Evolutionary conservation across 2,113 vertebrate genomes (phyloP), one percentile per base, ranked within the genome.

Genomic region (Butorides virescens): DNA sequence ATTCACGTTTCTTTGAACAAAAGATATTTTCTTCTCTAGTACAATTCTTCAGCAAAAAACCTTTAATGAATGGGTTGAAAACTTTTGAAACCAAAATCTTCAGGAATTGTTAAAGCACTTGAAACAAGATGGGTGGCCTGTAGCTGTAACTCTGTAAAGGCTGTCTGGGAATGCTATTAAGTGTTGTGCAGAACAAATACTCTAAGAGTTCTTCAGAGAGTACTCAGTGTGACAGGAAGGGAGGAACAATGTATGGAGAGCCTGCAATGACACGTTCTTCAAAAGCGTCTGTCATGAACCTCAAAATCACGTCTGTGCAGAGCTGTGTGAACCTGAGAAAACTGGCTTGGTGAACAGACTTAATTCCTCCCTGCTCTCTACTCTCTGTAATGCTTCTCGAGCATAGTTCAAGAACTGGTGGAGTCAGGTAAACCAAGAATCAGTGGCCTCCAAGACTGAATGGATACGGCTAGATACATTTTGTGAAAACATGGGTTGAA

Each of bases 121-220:
- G 78, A 90, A 96, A 93, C 22, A 92, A 92, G 90, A 85, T 73
- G 66, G 87, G 87, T 96, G 85, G 89, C 46, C 87, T 87, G 63
- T 86, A 92, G 82, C 88, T 81, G 30, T 83, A 86, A n/a, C 55
- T 96, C 21, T 91, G 22, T 61, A 65, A 86, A 96, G 82, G 59
- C 52, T 95, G 56, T 89, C 88, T 92, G 92, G 74, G 93, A 97
- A 96, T 76, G 52, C 47, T 93, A 70, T 94, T 95, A 80, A 78
- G 72, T 2, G 19, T 83, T 77, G 90, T 74, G 49, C 71, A 93
- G 78, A 94, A 94, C 46, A 93, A 96, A 96, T 77, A 93, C 37
- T 49, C 15, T 66, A 46, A 97, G 94, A 90, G 78, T 93, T 95
- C 95, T 96, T 97, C 88, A 96, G 86, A 96, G 85, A 86, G 66